Percentiles rank a stretch among this genome's conserved stretches.
phyloP scores from a whole-genome alignment of 2,113 vertebrate species.

The Atrichornis clamosus region DNA sequence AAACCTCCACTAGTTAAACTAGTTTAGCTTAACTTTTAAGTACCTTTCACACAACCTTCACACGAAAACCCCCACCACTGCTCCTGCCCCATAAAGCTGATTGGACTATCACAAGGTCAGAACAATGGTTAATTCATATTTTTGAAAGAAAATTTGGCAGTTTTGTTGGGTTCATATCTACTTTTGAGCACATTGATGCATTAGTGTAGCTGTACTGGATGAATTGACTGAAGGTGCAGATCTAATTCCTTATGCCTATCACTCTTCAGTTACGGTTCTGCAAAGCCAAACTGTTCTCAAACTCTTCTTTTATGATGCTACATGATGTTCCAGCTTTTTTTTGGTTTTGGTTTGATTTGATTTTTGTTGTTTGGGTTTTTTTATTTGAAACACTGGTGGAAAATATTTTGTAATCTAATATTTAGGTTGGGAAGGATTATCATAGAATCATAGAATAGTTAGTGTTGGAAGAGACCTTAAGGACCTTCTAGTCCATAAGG shows the following conservation, averaged over 20 bases:
- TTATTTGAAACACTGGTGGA: background rate
- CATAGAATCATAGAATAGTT: background rate
- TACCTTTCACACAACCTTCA: background rate
- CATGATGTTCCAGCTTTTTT: background rate
- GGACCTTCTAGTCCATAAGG: no score
- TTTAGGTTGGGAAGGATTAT: background rate
- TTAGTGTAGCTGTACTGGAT: background rate
- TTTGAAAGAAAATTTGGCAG: background rate
- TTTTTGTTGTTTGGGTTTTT: fast-evolving
- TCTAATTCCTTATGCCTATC: background rate
- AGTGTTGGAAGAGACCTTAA: background rate
- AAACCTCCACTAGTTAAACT: background rate
- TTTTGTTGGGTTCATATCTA: background rate
- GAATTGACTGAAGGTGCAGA: background rate
- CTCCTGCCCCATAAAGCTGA: background rate
- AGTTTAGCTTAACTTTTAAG: background rate
- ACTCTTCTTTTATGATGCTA: background rate
- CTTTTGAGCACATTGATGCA: no score
- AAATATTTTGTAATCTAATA: background rate
- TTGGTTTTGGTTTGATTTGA: background rate
- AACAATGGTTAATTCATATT: background rate
- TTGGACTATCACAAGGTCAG: background rate
- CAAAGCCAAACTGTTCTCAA: background rate
- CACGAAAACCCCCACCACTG: no score
- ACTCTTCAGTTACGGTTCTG: background rate